Evolutionary conservation across 2,888 invertebrate genomes (phyloP), one percentile per base, ranked within the genome.

Genomic region (Drosophila pullipes): DNA sequence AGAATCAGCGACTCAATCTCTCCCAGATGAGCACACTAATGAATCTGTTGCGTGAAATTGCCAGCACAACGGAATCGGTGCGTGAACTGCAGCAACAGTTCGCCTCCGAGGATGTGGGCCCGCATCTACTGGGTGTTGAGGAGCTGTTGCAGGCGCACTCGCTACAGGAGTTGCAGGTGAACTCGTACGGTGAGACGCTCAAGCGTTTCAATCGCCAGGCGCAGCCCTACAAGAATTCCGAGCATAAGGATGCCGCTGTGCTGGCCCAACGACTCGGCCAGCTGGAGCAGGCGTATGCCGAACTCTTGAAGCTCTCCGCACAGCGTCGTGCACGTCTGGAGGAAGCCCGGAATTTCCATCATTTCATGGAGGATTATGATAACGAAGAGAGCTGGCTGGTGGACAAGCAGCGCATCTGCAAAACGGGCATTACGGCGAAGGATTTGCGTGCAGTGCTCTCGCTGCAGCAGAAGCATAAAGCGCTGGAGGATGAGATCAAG

Each of bases 351-450:
- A 97, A 97, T 91, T 97, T 98, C 90, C 99, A 97, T 94, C 98
- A 99, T 94, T 99, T 99, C 94, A 94, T 99, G 69, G 98, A 99
- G 93, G 99, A 99, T 92, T 97, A 98, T 86, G 99, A 99, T 88
- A 99, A 99, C 89, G 99, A 99, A 93, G 99, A 99, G 94, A 96
- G 97, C 0, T 99, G 99, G 99, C 95, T 99, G 64, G 96, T 97
- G 1, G 99, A 99, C 92, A 98, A 98, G 92, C 98, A 98, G 92
- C 95, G 97, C 7, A 97, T 99, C 74, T 98, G 99, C 92, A 97
- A 97, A 91, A 96, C 98, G 0, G 97, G 97, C n/a, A 97, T 98
- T 33, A 96, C 97, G 0, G 98, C 98, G 1, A 99, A 98, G 93
- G 99, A 99, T 93, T 94, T 99, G 54, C 95, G 97, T 63, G 98